These are phyloP conservation scores for Bubo blakistoni DNA, from an alignment of 2,113 vertebrate genomes.

Conservation along the genomic window DNA sequence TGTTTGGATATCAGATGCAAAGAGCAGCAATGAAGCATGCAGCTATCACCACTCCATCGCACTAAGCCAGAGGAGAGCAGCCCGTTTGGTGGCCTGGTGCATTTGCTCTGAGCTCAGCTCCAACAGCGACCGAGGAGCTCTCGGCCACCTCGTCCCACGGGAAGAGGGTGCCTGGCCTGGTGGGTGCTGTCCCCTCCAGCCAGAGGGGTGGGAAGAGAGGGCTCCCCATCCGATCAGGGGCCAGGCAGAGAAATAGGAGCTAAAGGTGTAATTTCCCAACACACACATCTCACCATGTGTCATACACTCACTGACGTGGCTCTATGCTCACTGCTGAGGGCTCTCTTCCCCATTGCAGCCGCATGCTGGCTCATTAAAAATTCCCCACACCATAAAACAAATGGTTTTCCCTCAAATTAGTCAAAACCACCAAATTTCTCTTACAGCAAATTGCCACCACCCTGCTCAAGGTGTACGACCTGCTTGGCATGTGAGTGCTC, in stretches of 20 bases:
- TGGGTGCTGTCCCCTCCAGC: neutral
- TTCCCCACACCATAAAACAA: neutral
- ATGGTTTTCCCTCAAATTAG: neutral
- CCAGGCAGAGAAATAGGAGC: neutral
- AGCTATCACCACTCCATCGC: neutral
- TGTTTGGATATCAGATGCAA: neutral
- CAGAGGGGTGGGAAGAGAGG: neutral
- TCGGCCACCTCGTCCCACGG: accelerated
- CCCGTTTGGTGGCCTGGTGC: neutral
- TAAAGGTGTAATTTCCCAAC: neutral
- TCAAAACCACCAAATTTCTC: neutral
- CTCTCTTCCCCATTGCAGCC: neutral
- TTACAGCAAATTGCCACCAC: neutral
- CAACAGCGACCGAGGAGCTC: accelerated
- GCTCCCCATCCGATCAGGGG: neutral
- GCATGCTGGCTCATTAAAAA: neutral
- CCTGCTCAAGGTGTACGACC: neutral
- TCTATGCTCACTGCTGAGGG: neutral
- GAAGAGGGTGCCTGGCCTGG: neutral
- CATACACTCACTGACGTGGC: accelerated
- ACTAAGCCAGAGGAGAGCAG: neutral
- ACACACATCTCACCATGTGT: no score
- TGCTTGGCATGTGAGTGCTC: neutral
- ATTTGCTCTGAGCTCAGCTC: neutral
- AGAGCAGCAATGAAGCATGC: neutral